phyloP scores from a whole-genome alignment of 2,113 vertebrate genomes.

The Paramormyrops kingsleyae region DNA sequence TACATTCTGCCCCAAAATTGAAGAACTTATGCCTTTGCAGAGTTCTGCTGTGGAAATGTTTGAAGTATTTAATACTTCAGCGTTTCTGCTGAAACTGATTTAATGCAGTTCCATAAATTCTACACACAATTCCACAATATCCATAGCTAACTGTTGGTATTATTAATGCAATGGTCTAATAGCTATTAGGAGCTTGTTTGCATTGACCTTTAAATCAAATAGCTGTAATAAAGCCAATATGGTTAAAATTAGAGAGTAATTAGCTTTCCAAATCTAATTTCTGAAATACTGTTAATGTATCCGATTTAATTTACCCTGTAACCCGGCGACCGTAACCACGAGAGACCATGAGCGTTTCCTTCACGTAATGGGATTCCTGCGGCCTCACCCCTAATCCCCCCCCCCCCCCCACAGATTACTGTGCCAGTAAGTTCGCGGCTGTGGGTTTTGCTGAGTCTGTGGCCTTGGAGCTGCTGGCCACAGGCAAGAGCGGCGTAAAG shows the following conservation, averaged over 20 bases:
- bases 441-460: constrained; percentile 83
- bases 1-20: not conserved
- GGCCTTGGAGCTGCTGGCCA: constrained; percentile 56
- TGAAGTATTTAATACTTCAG: not conserved
- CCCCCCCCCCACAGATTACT: constrained; percentile 72
- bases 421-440: constrained; percentile 88
- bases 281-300: not conserved
- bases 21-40: not conserved
- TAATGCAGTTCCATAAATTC: not conserved
- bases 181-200: not conserved
- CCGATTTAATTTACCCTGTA: not conserved
- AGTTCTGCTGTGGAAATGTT: not conserved
- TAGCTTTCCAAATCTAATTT: not conserved
- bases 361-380: not conserved
- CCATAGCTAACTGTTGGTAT: not conserved
- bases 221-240: not conserved
- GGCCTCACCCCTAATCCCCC: not conserved
- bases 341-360: not conserved
- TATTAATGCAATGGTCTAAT: not conserved
- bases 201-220: not conserved
- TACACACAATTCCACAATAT: not conserved
- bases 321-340: not conserved
- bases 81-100: not conserved
- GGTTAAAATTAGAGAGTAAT: not conserved
- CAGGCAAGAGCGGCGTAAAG: constrained; percentile 70